Evolutionary conservation across 2,797 vertebrate species (phyloP).

Genomic region (Catamblyrhynchus diadema): DNA sequence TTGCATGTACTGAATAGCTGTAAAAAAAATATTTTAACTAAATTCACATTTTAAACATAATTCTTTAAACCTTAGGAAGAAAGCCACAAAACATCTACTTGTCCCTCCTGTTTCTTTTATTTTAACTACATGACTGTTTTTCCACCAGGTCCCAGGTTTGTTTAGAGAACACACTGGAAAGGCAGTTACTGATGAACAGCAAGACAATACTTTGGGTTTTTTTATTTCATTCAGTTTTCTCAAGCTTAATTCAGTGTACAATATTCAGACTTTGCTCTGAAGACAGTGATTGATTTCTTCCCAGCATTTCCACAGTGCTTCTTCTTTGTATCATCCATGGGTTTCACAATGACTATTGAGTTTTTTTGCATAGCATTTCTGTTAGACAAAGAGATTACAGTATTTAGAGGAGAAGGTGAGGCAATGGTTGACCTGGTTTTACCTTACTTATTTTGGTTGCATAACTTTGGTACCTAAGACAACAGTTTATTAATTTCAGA

Average conservation of each 20-base stretch:
- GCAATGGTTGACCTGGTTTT: not conserved
- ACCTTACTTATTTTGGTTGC: not conserved
- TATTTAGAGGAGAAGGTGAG: not conserved
- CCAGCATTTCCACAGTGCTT: not conserved
- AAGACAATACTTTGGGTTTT: not conserved
- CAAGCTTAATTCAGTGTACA: not conserved
- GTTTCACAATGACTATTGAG: not conserved
- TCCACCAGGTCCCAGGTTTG: not conserved
- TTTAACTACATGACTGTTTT: not conserved
- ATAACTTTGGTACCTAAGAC: not conserved
- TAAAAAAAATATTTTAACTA: not conserved
- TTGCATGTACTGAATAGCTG: not conserved
- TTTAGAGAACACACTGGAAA: not conserved
- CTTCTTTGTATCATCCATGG: not conserved
- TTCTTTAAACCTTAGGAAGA: not conserved
- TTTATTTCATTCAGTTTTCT: not conserved
- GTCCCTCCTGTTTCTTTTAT: not conserved
- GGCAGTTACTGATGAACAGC: not conserved
- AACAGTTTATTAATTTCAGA: not conserved
- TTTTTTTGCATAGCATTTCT: not conserved
- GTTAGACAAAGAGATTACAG: not conserved
- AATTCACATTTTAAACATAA: not conserved
- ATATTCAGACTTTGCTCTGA: not conserved
- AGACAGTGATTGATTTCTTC: constrained; percentile 27
- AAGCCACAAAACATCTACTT: not conserved